Evolutionary conservation across 2,113 vertebrate species (phyloP), one percentile per base, ranked within the genome.

Genomic region (Platichthys flesus): DNA sequence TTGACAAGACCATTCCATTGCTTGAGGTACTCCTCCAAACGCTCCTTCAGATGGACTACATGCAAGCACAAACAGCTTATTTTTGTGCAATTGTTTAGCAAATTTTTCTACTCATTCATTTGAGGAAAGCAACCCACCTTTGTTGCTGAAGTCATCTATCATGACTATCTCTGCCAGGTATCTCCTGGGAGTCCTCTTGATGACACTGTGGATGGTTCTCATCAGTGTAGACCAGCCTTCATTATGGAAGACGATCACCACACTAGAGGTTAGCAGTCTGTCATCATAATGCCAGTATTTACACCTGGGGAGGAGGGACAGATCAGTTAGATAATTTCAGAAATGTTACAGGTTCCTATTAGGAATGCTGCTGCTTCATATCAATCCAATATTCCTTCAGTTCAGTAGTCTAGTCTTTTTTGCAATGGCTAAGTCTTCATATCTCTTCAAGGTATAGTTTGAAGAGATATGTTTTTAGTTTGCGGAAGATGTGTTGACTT

Each of bases 181-280:
- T 85, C 85, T 94, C 0, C 96, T 92, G 0, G 97, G 96, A 0
- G 98, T 98, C 85, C 98, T 97, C 92, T 96, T 97, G 58, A 99
- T 96, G 78, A 99, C 96, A 5, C 97, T 99, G 94, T 99, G 98
- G 70, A 99, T 92, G 0, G 98, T 99, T 59, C 97, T 95, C 74
- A 99, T 96, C 37, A 99, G 95, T 0, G 98, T 98, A 10, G 98
- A 99, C 98, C 98, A 99, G 60, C 98, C 98, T 59, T 99, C 98
- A 0, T 99, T 99, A 91, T 99, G 98, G 93, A 99, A 99, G 0
- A 98, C 98, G 56, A 99, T 98, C 64, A 99, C 93, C 89, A 99
- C 95, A 1, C 98, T 99, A 66, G 97, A 96, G 76, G 97, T 99
- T 4, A 98, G 94, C 21, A 99, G 95, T 47, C 94, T 93, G 70